phyloP scores from a whole-genome alignment of 2,113 vertebrate species.

The Nanger granti region DNA sequence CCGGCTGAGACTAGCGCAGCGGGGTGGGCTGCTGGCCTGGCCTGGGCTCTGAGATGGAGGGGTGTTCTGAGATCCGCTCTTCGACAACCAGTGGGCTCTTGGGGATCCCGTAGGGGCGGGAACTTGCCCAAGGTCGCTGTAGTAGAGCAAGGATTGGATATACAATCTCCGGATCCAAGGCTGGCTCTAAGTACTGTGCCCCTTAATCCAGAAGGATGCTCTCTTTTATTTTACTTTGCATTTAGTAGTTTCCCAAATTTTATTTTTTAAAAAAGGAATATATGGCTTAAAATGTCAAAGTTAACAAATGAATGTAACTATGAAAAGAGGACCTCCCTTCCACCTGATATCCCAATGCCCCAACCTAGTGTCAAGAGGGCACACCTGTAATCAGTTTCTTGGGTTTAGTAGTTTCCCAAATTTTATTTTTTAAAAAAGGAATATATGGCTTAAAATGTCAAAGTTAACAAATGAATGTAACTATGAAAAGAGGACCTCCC shows the following conservation, averaged over 20 bases:
- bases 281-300: not conserved
- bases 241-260: not conserved
- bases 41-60: fast-evolving
- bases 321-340: not conserved
- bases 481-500: not conserved
- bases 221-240: not conserved
- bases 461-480: not conserved
- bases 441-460: not conserved
- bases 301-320: not conserved
- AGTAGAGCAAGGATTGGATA: not conserved
- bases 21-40: not conserved
- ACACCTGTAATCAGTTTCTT: not conserved
- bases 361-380: not conserved
- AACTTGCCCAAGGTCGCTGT: not conserved
- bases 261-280: not conserved
- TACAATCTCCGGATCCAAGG: not conserved
- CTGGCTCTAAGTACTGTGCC: not conserved
- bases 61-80: not conserved
- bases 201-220: not conserved
- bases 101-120: not conserved
- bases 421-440: too few relatives aligned
- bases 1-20: fast-evolving
- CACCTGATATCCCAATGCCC: not conserved
- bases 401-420: too few relatives aligned
- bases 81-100: not conserved